These are phyloP conservation scores for Emys orbicularis DNA, from an alignment of 2,797 vertebrate species.

Conservation along the genomic window DNA sequence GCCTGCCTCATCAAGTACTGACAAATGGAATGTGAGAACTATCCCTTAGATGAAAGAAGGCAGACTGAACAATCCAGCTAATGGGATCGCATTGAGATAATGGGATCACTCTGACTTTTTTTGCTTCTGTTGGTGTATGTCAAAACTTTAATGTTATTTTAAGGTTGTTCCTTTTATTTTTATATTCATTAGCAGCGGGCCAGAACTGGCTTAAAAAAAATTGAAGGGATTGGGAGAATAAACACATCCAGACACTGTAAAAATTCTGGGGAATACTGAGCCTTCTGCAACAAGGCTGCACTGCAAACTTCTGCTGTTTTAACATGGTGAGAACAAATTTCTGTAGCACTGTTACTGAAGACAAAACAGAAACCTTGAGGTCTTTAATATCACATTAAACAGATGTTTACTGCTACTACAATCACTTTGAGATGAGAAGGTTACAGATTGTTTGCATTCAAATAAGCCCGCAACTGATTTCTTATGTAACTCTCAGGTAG, in stretches of 20 bases:
- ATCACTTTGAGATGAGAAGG: not conserved
- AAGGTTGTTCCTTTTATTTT: slow-evolving; percentile 61
- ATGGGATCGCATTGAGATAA: slow-evolving; percentile 75
- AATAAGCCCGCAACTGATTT: not conserved
- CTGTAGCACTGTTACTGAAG: not conserved
- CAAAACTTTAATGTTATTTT: slow-evolving; percentile 69
- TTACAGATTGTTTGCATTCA: not conserved
- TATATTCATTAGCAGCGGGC: slow-evolving; percentile 29
- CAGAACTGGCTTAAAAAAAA: slow-evolving; percentile 47
- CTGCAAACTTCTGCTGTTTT: not conserved
- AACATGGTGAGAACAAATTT: not conserved
- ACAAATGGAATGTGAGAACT: slow-evolving; percentile 76
- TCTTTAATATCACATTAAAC: not conserved
- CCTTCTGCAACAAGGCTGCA: not conserved
- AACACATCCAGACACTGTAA: slow-evolving; percentile 43
- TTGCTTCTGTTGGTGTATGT: slow-evolving; percentile 67
- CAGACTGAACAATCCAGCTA: slow-evolving; percentile 75
- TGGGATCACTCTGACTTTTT: slow-evolving; percentile 67
- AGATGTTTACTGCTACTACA: slow-evolving; percentile 19
- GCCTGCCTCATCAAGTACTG: slow-evolving; percentile 55
- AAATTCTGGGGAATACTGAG: not conserved
- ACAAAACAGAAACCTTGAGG: not conserved
- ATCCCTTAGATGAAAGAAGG: slow-evolving; percentile 76
- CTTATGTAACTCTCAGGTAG: not conserved
- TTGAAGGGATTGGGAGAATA: slow-evolving; percentile 2